Conservation (phyloP, 2,113 vertebrate genomes). For the Brachypodius melanocephalos region DNA sequence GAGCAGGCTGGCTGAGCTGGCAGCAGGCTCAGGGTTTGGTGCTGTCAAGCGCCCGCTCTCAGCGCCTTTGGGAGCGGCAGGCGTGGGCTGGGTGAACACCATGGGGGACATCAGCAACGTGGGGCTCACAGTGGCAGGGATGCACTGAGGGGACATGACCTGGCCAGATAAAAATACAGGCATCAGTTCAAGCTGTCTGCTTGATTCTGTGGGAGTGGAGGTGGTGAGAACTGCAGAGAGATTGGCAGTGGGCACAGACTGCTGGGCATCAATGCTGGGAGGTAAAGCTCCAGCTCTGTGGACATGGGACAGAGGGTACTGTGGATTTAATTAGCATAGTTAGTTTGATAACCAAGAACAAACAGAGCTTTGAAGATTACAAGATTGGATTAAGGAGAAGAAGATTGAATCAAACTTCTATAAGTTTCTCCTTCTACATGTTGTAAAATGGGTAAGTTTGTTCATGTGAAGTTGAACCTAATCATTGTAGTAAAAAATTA, state of each 20-base stretch:
- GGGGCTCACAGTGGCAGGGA: conserved; percentile 77
- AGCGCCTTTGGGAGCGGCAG: background rate
- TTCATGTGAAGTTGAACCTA: background rate
- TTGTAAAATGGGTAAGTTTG: background rate
- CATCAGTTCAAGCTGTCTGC: too few species aligned
- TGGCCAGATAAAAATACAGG: conserved; percentile 17
- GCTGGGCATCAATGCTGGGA: accelerated
- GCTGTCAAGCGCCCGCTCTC: conserved; percentile 3
- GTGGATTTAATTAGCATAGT: background rate
- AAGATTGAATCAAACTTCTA: background rate
- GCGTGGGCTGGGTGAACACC: conserved; percentile 79
- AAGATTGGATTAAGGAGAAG: background rate
- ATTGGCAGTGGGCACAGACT: background rate
- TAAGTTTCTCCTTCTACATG: background rate
- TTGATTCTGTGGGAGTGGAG: background rate
- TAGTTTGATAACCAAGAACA: background rate
- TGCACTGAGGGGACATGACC: conserved; percentile 78
- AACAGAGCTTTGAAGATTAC: background rate
- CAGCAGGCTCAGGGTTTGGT: background rate
- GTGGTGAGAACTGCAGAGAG: background rate
- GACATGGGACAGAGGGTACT: too few species aligned
- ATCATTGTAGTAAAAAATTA: background rate
- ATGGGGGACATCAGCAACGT: conserved; percentile 85
- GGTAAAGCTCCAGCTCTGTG: background rate
- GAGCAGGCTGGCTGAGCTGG: conserved; percentile 7